Evolutionary conservation across 2,888 invertebrate genomes (phyloP), one percentile per base, ranked within the genome.

Genomic region (Leptura quadrifasciata): DNA sequence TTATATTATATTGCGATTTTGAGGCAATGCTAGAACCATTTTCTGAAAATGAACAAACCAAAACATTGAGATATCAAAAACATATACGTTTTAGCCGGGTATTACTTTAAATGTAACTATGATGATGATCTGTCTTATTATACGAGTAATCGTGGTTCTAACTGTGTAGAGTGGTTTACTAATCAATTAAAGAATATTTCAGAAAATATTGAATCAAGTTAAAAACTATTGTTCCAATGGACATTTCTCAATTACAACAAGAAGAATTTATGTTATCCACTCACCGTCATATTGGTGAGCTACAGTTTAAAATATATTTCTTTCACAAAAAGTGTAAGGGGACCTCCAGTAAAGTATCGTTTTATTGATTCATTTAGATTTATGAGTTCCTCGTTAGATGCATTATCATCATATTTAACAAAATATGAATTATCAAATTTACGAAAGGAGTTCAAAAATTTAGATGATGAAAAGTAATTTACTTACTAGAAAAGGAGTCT

Each of bases 101-200:
- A 80, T 58, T 84, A 83, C 79, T 69, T 84, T 6, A 78, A 82
- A 63, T 84, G 84, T 73, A 75, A 75, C 12, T 81, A 80, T 71
- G 81, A 85, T 79, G 78, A 83, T 55, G 24, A n/a, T 0, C 35
- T 79, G 31, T 85, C 82, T 15, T 72, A 74, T 65, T 83, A 74
- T 70, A 64, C 73, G 4, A 74, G 75, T 20, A 76, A 81, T 77
- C 69, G 80, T 24, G 78, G 81, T 35, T 9, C n/a, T 35, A 77
- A 83, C 74, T 82, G 82, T 60, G 73, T 79, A 18, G 24, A 77
- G 24, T 80, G 81, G 83, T 85, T 84, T 77, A 70, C 75, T 9
- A 52, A 67, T 10, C 72, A 81, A 74, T 67, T 83, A 17, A 17
- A 75, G 18, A 20, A 77, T 12, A 74, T 81, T 61, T 77, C 80